A percentile compares a stretch with the other conserved stretches of the same genome.
Conservation (phyloP, 2,797 vertebrate genomes). For the Sternotherus odoratus region DNA sequence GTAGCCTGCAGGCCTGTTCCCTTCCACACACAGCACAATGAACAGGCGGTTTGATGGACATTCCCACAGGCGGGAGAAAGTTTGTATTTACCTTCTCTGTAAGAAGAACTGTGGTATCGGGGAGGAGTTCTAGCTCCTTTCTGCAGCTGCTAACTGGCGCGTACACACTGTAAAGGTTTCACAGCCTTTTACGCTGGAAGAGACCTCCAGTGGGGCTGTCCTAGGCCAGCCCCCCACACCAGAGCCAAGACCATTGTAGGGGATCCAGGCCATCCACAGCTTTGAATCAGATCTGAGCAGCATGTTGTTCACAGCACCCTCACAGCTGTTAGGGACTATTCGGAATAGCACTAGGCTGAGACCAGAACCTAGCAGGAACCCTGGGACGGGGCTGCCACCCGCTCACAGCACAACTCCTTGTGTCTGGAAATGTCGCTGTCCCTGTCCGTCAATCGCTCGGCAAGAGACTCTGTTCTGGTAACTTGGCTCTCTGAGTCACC, state of each 20-base stretch:
- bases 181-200: neutral
- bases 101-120: constrained; percentile 58
- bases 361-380: neutral
- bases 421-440: neutral
- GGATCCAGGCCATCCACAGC: neutral
- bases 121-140: constrained; percentile 58
- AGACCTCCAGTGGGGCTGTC: neutral
- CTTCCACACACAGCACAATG: neutral
- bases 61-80: neutral
- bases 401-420: neutral
- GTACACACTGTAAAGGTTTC: constrained; percentile 30
- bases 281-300: neutral
- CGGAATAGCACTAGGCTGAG: neutral
- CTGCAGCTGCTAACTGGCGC: constrained; percentile 58
- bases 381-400: too few species aligned
- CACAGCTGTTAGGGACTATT: neutral
- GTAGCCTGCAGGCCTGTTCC: neutral
- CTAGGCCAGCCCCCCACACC: neutral
- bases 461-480: neutral
- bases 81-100: constrained; percentile 60
- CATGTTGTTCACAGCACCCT: neutral
- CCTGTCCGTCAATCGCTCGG: neutral
- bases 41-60: constrained; percentile 7
- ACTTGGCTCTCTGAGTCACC: neutral
- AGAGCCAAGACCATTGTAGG: too few species aligned